phyloP scores from a whole-genome alignment of 2,113 vertebrate species.

The Girardinichthys multiradiatus region DNA sequence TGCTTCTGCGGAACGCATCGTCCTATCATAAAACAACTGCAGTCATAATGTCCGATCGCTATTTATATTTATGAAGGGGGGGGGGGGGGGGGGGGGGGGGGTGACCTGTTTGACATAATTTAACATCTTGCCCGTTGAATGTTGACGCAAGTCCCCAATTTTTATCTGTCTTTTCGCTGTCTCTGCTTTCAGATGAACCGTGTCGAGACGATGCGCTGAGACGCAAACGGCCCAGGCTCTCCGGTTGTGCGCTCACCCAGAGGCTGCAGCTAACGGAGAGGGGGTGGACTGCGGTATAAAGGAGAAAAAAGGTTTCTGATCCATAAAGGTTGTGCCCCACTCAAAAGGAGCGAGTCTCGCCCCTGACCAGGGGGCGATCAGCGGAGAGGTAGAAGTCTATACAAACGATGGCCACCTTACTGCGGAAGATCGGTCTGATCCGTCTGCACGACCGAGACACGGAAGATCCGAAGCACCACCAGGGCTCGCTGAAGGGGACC shows the following conservation, averaged over 20 bases:
- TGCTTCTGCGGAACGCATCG: constrained; percentile 48
- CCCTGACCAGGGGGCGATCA: constrained; percentile 61
- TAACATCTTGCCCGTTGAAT: no score
- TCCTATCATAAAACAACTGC: constrained; percentile 51
- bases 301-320: constrained; percentile 52
- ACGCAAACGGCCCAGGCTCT: constrained; percentile 51
- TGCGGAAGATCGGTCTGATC: constrained; percentile 97
- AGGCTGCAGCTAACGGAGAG: constrained; percentile 75
- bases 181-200: constrained; percentile 37
- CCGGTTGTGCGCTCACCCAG: constrained; percentile 61
- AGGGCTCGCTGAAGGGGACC: constrained; percentile 89
- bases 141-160: no score
- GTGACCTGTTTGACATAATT: background rate
- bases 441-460: constrained; percentile 97
- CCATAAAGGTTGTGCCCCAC: constrained; percentile 52
- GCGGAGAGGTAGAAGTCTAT: constrained; percentile 51
- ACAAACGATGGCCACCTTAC: constrained; percentile 92
- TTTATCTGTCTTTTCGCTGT: background rate
- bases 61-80: background rate
- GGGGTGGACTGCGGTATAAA: constrained; percentile 64
- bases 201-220: constrained; percentile 74
- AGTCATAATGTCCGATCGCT: constrained; percentile 46
- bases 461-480: constrained; percentile 95
- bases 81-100: background rate
- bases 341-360: constrained; percentile 61